phyloP scores from a whole-genome alignment of 1,140 invertebrate species.

The Leptinotarsa texana region DNA sequence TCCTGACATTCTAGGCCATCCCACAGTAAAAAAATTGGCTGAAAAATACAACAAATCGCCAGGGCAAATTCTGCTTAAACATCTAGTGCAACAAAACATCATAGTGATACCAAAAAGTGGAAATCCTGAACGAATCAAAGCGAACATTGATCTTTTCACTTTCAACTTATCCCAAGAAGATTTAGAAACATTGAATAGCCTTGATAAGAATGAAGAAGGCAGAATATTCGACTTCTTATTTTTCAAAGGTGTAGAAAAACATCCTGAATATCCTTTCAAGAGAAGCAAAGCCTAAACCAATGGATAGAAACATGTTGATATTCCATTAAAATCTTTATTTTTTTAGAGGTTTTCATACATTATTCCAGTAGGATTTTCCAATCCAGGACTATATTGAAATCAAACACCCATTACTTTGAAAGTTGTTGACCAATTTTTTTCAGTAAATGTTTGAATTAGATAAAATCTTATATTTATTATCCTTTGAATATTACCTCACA shows the following conservation, averaged over 20 bases:
- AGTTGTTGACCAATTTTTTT: too few species aligned
- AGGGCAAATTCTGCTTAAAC: slow-evolving; percentile 64
- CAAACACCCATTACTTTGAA: too few species aligned
- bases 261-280: slow-evolving; percentile 63
- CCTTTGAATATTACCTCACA: too few species aligned
- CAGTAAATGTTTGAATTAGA: too few species aligned
- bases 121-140: slow-evolving; percentile 58
- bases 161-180: slow-evolving; percentile 62
- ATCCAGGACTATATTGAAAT: too few species aligned
- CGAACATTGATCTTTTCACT: slow-evolving; percentile 66
- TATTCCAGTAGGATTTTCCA: too few species aligned
- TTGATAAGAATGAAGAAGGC: slow-evolving; percentile 61
- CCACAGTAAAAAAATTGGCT: slow-evolving; percentile 57
- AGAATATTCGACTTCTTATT: slow-evolving; percentile 64
- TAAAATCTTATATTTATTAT: too few species aligned
- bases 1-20: slow-evolving; percentile 64
- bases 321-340: too few species aligned
- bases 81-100: slow-evolving; percentile 60
- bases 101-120: slow-evolving; percentile 64
- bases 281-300: slow-evolving; percentile 8
- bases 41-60: slow-evolving; percentile 57
- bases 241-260: slow-evolving; percentile 62
- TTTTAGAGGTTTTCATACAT: too few species aligned
- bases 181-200: slow-evolving; percentile 56
- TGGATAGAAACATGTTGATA: too few species aligned